Percentiles rank a stretch among this genome's conserved stretches.
Evolutionary conservation across 1,140 invertebrate genomes (phyloP).

Genomic region (Hycleus phaleratus): DNA sequence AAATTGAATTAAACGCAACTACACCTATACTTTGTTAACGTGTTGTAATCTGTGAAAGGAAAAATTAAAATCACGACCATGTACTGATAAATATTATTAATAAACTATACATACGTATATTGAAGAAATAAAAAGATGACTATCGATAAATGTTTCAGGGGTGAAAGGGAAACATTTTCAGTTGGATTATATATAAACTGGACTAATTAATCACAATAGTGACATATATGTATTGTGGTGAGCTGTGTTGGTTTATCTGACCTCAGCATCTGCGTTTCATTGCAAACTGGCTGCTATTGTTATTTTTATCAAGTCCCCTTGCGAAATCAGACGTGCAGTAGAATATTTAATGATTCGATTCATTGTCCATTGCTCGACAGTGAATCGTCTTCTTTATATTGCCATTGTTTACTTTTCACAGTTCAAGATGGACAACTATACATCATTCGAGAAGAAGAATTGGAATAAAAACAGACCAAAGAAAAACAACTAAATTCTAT

Average conservation of each 20-base stretch:
- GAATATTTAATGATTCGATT: conserved; percentile 33
- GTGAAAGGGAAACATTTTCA: too few relatives aligned
- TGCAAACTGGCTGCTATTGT: conserved; percentile 32
- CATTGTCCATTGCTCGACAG: conserved; percentile 26
- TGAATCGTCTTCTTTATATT: conserved; percentile 3
- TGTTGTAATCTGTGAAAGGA: too few relatives aligned
- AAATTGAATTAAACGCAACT: too few relatives aligned
- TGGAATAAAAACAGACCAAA: too few relatives aligned
- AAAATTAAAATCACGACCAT: too few relatives aligned
- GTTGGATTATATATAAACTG: too few relatives aligned
- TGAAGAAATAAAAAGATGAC: too few relatives aligned
- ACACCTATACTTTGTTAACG: too few relatives aligned
- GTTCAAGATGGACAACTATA: background rate
- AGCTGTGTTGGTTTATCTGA: conserved; percentile 6
- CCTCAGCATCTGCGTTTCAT: conserved; percentile 22
- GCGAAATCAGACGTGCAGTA: conserved; percentile 32
- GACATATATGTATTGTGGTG: conserved; percentile 16
- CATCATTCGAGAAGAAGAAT: background rate
- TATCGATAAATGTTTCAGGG: too few relatives aligned
- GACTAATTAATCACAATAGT: conserved; percentile 17
- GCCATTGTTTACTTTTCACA: conserved; percentile 7
- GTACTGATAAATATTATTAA: too few relatives aligned
- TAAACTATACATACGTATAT: too few relatives aligned
- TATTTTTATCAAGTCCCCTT: conserved; percentile 32
- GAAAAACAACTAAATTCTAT: too few relatives aligned